phyloP scores from a whole-genome alignment of 2,113 vertebrate species.

The Pithys albifrons region DNA sequence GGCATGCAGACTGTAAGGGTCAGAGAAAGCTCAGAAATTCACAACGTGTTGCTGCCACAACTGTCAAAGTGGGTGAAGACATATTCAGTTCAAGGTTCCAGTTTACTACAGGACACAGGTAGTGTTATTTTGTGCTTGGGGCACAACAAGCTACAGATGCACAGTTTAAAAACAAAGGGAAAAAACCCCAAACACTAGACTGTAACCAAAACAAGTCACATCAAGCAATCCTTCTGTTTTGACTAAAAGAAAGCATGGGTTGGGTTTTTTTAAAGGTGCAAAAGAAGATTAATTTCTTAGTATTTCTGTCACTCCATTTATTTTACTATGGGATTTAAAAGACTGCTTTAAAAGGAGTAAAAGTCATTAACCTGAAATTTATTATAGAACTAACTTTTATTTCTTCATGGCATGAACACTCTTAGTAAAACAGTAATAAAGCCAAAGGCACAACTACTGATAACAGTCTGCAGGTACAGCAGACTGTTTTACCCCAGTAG shows the following conservation, averaged over 20 bases:
- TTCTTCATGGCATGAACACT: background rate
- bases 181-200: background rate
- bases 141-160: background rate
- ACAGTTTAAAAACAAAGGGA: background rate
- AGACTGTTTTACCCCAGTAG: background rate
- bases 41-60: background rate
- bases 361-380: background rate
- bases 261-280: background rate
- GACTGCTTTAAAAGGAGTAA: background rate
- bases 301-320: background rate
- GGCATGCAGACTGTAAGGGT: fast-evolving
- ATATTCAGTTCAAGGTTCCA: background rate
- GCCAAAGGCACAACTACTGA: background rate
- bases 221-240: background rate
- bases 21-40: background rate
- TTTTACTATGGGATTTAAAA: background rate
- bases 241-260: background rate
- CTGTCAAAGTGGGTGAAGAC: background rate
- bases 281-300: background rate
- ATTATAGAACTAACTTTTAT: background rate
- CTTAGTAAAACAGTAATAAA: background rate
- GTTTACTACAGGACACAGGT: background rate
- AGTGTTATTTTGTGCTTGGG: background rate
- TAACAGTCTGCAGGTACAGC: background rate
- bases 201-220: background rate